These are phyloP conservation scores for Sminthopsis crassicaudata DNA, from an alignment of 2,113 vertebrate species.

Conservation along the genomic window DNA sequence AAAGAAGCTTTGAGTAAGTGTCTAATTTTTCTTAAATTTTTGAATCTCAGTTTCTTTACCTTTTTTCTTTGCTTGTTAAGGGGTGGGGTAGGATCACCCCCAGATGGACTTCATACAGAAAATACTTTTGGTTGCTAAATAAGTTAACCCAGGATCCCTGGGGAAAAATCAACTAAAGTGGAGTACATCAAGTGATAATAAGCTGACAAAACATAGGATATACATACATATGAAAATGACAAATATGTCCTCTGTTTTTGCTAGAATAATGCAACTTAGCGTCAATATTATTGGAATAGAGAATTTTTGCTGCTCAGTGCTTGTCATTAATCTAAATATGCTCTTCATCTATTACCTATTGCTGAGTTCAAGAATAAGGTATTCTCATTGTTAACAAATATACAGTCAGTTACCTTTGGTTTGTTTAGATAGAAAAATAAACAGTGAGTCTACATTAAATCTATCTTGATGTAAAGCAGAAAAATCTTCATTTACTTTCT, in stretches of 20 bases:
- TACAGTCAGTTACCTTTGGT: constrained; percentile 34
- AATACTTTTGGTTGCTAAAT: background rate
- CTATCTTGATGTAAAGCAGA: background rate
- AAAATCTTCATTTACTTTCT: constrained; percentile 23
- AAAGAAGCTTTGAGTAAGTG: constrained; percentile 89
- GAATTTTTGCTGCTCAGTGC: background rate
- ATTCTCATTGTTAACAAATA: constrained; percentile 30
- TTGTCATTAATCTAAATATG: constrained; percentile 43
- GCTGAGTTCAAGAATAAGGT: constrained; percentile 43
- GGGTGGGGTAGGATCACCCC: background rate
- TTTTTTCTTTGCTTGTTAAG: background rate
- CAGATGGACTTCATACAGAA: background rate
- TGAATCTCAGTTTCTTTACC: background rate
- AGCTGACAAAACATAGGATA: background rate
- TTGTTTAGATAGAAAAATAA: constrained; percentile 57
- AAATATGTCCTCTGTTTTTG: background rate
- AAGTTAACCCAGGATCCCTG: background rate
- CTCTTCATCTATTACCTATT: constrained; percentile 17
- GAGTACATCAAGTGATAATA: background rate
- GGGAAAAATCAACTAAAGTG: background rate
- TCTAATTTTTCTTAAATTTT: constrained; percentile 42
- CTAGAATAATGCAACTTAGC: background rate
- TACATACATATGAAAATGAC: background rate
- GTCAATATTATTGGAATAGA: background rate
- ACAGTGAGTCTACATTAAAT: constrained; percentile 1